Evolutionary conservation across 2,888 invertebrate genomes (phyloP), one percentile per base, ranked within the genome.

Genomic region (Pammene fasciana): DNA sequence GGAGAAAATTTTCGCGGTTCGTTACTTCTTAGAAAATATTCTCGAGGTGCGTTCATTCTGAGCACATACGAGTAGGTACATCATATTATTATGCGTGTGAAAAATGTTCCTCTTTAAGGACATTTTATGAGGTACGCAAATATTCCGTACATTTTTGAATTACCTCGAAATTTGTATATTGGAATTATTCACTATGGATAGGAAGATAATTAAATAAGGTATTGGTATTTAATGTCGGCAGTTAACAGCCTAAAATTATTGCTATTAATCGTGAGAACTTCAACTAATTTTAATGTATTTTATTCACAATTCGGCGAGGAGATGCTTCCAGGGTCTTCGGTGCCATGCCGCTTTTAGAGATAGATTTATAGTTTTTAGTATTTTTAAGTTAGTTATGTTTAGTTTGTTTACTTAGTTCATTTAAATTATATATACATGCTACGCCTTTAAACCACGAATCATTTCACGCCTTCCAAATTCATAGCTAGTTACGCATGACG

Each of bases 1-100:
- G 73, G 72, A 74, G 74, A 75, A 71, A 75, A 71, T 71, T 66
- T 74, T 74, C 64, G 52, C 77, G 72, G 77, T 76, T 77, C 75
- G 76, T 77, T 76, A 71, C 54, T 9, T 56, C 59, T 65, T 54
- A 55, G 62, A 56, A 65, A 72, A 72, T 70, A 65, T 65, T 64
- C 43, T 16, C 57, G 66, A 52, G 41, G 66, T 67, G 70, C 70
- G 68, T 68, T 48, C 41, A 57, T 54, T 59, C 52, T 14, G 41
- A 16, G 50, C 43, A 50, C 50, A 59, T 66, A 62, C 61, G 16
- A 36, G 54, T n/a, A 54, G 8, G n/a, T 8, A 48, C 14, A 2
- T 9, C 50, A 52, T 13, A 54, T 26, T 52, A 52, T 52, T 34
- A 48, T 59, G 41, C 62, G 61, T 61, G 50, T 16, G 61, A 62